A percentile compares a stretch with the other conserved stretches of the same genome.
These are phyloP conservation scores for Corapipo altera DNA, from an alignment of 2,113 vertebrate genomes.

Conservation along the genomic window DNA sequence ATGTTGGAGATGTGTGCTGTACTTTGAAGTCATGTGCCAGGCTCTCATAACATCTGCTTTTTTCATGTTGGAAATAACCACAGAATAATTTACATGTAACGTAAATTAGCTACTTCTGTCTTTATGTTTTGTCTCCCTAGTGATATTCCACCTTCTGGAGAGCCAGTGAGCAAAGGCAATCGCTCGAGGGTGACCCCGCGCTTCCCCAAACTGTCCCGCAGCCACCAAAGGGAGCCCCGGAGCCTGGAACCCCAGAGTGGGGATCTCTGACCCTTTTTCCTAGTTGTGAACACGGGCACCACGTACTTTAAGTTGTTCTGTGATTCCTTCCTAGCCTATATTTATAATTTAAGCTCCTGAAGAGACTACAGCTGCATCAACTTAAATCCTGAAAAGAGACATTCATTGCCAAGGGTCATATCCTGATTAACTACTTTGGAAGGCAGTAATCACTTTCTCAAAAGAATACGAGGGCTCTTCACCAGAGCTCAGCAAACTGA, in stretches of 20 bases:
- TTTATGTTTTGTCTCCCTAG: conserved; percentile 71
- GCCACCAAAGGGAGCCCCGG: conserved; percentile 80
- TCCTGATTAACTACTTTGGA: conserved; percentile 48
- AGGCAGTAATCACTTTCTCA: conserved; percentile 23
- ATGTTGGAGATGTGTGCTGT: conserved; percentile 14
- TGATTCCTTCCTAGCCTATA: neutral
- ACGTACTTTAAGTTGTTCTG: neutral
- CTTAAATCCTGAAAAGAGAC: conserved; percentile 25
- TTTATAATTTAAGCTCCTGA: neutral
- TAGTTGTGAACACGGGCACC: neutral
- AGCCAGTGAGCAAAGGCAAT: conserved; percentile 77
- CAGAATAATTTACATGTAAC: neutral
- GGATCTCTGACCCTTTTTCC: conserved; percentile 81
- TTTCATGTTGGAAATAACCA: neutral
- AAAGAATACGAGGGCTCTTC: neutral
- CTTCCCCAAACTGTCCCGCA: conserved; percentile 87
- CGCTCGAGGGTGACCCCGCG: conserved; percentile 81
- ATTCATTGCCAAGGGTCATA: neutral
- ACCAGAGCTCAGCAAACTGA: neutral
- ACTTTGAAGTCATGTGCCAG: conserved; percentile 21
- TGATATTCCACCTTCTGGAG: conserved; percentile 81
- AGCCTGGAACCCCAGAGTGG: conserved; percentile 94
- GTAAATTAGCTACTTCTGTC: neutral
- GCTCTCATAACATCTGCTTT: conserved; percentile 52
- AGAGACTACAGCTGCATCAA: conserved; percentile 16